Evolutionary conservation across 2,113 vertebrate genomes (phyloP).

Genomic region (Phrynosoma blainvillii): DNA sequence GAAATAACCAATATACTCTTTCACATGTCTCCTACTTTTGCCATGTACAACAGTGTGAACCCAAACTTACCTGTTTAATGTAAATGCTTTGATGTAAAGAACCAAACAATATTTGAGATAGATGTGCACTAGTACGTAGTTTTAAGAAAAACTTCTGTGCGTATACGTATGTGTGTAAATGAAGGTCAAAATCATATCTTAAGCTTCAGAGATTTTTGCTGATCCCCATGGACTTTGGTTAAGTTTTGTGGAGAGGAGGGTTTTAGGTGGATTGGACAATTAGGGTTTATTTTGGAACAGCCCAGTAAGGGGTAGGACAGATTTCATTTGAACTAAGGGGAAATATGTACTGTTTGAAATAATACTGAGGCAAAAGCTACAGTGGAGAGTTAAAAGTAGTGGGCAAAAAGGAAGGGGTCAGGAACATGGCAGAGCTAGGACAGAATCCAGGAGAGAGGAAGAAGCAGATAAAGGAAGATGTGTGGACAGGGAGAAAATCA

Average conservation of each 20-base stretch:
- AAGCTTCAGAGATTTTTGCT: slow-evolving; percentile 53
- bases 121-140: neutral
- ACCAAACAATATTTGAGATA: neutral
- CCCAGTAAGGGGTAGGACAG: slow-evolving; percentile 56
- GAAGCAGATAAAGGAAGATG: slow-evolving; percentile 56
- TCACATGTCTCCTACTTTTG: neutral
- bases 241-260: neutral
- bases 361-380: neutral
- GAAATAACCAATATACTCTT: neutral
- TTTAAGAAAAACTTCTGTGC: neutral
- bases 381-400: slow-evolving; percentile 44
- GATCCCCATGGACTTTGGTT: slow-evolving; percentile 48
- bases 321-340: slow-evolving; percentile 60
- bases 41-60: neutral
- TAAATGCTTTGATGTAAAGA: neutral
- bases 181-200: slow-evolving; percentile 30
- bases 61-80: neutral
- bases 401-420: slow-evolving; percentile 21
- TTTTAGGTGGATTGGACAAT: slow-evolving; percentile 58
- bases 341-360: slow-evolving; percentile 25
- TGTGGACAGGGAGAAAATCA: slow-evolving; percentile 47
- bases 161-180: neutral
- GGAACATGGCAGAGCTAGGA: slow-evolving; percentile 26
- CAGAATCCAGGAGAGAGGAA: slow-evolving; percentile 46
- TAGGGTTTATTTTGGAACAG: slow-evolving; percentile 59